Base-by-base conservation (phyloP, 2,113 vertebrate species). In the Esox niger region DNA sequence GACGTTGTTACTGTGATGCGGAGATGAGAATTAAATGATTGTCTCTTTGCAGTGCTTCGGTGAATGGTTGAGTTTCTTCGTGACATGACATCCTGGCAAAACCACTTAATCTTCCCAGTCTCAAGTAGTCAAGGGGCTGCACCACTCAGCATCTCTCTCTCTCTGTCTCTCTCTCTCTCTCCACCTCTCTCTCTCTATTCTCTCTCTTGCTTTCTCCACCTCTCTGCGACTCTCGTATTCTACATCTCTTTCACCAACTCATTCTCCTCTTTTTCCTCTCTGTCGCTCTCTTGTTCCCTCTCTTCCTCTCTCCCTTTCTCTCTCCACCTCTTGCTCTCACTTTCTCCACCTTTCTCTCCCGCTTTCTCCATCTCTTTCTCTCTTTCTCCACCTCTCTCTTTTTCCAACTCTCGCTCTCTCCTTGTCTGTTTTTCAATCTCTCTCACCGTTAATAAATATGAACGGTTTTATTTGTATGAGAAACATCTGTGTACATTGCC, bases 1-100 rank as follows among this genome's bases (percentile, higher is more conserved):
- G 23, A 3, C 71, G 71, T 87, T 78, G 80, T 86, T 88, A 83
- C 70, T 78, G 23, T 73, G 68, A 88, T 89, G 83, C 68, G 69
- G 33, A 72, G 76, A 71, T 69, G 62, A 60, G 78, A 20, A 85
- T 88, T 81, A 82, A 78, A 70, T 29, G 65, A 33, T 75, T 81
- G 84, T 87, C 87, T 82, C 80, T 69, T 74, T 2, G 63, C 69
- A 11, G 46, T 54, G 64, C 74, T 71, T 66, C 71, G 65, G 74
- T 71, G 77, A 76, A 81, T 80, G 84, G 84, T 69, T 77, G 82
- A 83, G 63, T 78, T 69, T 55, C 59, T 32, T 84, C 68, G 74
- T 30, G 62, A 68, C 69, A 81, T 25, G 76, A 83, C 57, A 69
- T 76, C 78, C 84, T 82, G 75, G 81, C 79, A 83, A 66, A 79